A percentile compares a stretch with the other conserved stretches of the same genome.
phyloP scores from a whole-genome alignment of 2,797 vertebrate genomes.

The Distichodus sexfasciatus region DNA sequence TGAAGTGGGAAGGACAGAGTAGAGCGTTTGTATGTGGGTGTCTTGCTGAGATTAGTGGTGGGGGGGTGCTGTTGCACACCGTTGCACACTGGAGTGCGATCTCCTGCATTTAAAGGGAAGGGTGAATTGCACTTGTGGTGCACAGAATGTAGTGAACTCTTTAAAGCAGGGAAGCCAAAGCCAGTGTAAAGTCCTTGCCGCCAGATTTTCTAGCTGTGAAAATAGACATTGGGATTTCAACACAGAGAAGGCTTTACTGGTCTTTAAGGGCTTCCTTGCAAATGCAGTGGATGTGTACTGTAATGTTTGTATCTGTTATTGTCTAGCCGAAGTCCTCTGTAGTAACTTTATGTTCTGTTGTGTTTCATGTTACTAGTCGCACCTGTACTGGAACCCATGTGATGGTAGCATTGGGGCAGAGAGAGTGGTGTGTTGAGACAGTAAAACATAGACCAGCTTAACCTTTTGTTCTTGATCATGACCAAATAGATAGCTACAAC shows the following conservation, averaged over 20 bases:
- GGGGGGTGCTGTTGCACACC: background rate
- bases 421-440: conserved; percentile 7
- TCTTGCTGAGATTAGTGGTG: conserved; percentile 11
- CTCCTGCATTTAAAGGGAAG: background rate
- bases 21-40: conserved; percentile 10
- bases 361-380: conserved; percentile 48
- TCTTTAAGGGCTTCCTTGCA: background rate
- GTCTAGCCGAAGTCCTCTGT: conserved; percentile 1
- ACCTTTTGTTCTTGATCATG: conserved; percentile 24
- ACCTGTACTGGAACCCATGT: conserved; percentile 31
- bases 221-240: background rate
- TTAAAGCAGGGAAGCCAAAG: background rate
- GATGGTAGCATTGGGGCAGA: background rate
- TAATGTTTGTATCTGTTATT: conserved; percentile 7
- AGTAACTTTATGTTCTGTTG: conserved; percentile 6
- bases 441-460: conserved; percentile 12
- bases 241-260: background rate
- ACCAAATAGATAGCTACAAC: conserved; percentile 35
- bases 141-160: background rate
- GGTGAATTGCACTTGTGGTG: conserved; percentile 11
- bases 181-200: background rate
- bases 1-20: background rate
- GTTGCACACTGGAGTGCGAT: background rate
- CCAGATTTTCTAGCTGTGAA: background rate
- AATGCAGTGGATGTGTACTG: background rate